Conservation (phyloP, 2,797 vertebrate genomes). For the Anas flavirostris region DNA sequence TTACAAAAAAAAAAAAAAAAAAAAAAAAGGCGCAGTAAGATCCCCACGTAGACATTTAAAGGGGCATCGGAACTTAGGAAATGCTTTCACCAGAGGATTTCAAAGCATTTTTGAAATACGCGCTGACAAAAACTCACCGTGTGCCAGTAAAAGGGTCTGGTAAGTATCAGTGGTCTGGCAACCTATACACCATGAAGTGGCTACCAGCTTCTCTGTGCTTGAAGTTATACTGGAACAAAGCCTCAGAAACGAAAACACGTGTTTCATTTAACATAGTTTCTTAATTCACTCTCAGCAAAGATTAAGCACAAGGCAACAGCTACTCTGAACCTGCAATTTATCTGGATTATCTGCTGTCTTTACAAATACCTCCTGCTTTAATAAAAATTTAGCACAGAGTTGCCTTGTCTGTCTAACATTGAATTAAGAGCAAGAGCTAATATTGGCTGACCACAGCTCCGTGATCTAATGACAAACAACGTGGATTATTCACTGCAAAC, state of each 20-base stretch:
- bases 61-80: rapidly evolving
- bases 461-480: neutral
- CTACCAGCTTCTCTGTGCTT: neutral
- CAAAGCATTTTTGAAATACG: neutral
- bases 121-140: neutral
- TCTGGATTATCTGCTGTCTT: neutral
- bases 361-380: neutral
- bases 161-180: neutral
- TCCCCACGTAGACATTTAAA: neutral
- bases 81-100: neutral
- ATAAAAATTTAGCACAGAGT: neutral
- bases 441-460: neutral
- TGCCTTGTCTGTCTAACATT: neutral
- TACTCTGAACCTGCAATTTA: conserved; percentile 1
- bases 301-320: neutral
- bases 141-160: neutral
- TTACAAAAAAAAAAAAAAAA: neutral
- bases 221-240: neutral
- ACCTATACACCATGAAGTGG: neutral
- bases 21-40: neutral
- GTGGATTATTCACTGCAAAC: neutral
- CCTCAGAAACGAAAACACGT: neutral
- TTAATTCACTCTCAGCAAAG: neutral
- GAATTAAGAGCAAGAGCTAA: neutral
- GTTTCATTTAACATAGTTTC: neutral